phyloP scores from a whole-genome alignment of 1,140 invertebrate genomes.

The Physella acuta region DNA sequence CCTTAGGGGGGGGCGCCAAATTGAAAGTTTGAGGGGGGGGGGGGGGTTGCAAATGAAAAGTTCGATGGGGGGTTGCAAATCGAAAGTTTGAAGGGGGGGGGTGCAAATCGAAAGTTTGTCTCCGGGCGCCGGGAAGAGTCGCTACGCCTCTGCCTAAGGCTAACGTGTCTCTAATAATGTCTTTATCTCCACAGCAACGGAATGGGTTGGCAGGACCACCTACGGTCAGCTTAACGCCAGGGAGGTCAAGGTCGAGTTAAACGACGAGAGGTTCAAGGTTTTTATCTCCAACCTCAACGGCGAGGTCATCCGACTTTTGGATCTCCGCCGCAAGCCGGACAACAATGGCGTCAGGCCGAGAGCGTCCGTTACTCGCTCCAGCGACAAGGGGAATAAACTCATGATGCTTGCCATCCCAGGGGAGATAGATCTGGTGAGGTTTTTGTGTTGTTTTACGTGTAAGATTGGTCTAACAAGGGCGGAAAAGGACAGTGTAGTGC shows the following conservation, averaged over 20 bases:
- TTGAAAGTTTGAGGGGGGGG: no score
- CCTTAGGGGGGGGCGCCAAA: no score
- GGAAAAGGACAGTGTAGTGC: no score
- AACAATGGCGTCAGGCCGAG: conserved; percentile 8
- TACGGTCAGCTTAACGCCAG: conserved; percentile 23
- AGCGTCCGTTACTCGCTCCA: conserved; percentile 26
- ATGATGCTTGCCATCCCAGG: conserved; percentile 35
- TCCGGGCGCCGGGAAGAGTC: no score
- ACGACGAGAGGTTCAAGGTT: conserved; percentile 31
- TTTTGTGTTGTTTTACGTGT: no score
- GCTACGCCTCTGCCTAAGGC: no score
- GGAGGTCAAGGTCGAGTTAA: conserved; percentile 33
- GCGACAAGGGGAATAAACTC: conserved; percentile 24
- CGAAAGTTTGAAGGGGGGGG: no score
- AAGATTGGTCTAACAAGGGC: no score
- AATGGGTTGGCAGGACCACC: conserved; percentile 39
- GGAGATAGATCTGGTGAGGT: conserved; percentile 38
- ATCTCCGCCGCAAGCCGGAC: conserved; percentile 60
- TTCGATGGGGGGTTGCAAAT: no score
- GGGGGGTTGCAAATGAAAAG: no score
- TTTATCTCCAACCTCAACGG: conserved; percentile 38
- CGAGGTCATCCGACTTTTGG: conserved; percentile 55
- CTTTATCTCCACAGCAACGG: conserved; percentile 27
- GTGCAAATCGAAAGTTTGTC: no score
- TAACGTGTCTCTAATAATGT: no score